Conservation (phyloP, 2,888 invertebrate species). For the Apocheima hispidaria region DNA sequence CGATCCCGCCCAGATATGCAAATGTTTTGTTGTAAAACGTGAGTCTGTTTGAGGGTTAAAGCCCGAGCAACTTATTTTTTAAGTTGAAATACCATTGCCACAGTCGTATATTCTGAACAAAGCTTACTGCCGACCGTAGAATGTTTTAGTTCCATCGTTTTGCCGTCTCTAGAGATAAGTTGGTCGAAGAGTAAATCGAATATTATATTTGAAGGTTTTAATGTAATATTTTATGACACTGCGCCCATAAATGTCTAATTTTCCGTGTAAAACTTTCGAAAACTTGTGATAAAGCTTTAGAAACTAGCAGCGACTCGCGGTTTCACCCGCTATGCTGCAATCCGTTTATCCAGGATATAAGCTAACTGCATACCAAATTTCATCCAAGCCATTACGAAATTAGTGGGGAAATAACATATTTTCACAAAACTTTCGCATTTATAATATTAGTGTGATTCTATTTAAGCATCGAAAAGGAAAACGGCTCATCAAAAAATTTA, state of each 20-base stretch:
- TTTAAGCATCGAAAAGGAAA: too few relatives aligned
- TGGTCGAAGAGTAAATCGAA: not conserved
- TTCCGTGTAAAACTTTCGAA: not conserved
- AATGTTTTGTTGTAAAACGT: conserved; percentile 21
- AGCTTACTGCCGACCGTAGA: not conserved
- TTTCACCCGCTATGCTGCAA: too few relatives aligned
- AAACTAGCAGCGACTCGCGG: too few relatives aligned
- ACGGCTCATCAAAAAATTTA: too few relatives aligned
- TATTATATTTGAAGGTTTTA: not conserved
- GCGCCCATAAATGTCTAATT: not conserved
- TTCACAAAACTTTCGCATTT: too few relatives aligned
- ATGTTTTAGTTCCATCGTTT: not conserved
- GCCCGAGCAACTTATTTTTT: not conserved
- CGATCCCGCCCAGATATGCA: conserved; percentile 19
- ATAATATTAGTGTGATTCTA: too few relatives aligned
- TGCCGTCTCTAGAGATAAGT: not conserved
- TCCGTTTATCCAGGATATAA: too few relatives aligned
- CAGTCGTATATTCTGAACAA: not conserved
- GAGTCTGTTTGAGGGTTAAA: conserved; percentile 12
- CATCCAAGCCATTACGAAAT: too few relatives aligned
- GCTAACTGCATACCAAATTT: too few relatives aligned
- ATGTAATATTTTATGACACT: not conserved
- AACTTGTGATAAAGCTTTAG: not conserved
- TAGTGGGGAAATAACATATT: too few relatives aligned
- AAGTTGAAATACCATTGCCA: not conserved